These are phyloP conservation scores for Gymnoscopelus microlampas DNA, from an alignment of 2,797 vertebrate genomes.

Conservation along the genomic window DNA sequence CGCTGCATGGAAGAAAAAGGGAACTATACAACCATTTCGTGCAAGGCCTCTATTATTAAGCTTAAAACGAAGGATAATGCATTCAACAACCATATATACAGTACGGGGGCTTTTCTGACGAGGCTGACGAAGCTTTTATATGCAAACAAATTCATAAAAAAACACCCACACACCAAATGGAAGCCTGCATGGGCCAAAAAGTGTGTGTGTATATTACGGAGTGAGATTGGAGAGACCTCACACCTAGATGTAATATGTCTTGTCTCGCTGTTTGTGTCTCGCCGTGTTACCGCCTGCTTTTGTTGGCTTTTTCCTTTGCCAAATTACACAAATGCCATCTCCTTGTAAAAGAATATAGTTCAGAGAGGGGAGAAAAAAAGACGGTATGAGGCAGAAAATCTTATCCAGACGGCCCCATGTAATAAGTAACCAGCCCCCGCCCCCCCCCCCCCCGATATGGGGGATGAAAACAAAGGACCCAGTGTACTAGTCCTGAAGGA, in stretches of 20 bases:
- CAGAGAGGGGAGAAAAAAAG: background rate
- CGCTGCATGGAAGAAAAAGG: too few relatives aligned
- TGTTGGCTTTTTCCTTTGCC: slow-evolving; percentile 36
- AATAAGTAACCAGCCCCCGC: slow-evolving; percentile 31
- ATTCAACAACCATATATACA: too few relatives aligned
- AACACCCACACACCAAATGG: too few relatives aligned
- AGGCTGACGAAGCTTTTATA: too few relatives aligned
- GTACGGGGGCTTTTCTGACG: too few relatives aligned
- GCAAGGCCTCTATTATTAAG: too few relatives aligned
- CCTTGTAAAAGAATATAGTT: slow-evolving; percentile 43
- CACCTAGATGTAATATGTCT: slow-evolving; percentile 41
- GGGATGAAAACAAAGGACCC: slow-evolving; percentile 58
- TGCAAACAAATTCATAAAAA: too few relatives aligned
- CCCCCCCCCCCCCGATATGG: slow-evolving; percentile 9
- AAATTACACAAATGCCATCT: slow-evolving; percentile 59
- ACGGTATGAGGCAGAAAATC: slow-evolving; percentile 29
- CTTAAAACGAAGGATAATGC: too few relatives aligned
- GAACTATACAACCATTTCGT: too few relatives aligned
- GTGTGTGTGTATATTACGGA: background rate
- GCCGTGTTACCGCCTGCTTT: slow-evolving; percentile 3
- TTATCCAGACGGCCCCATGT: slow-evolving; percentile 34
- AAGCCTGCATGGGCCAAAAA: too few relatives aligned
- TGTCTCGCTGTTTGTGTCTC: slow-evolving; percentile 35
- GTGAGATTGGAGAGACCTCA: slow-evolving; percentile 42
- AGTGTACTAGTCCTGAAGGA: slow-evolving; percentile 46